phyloP scores from a whole-genome alignment of 92 coral and sea anemone species.

The Siderastrea siderea region DNA sequence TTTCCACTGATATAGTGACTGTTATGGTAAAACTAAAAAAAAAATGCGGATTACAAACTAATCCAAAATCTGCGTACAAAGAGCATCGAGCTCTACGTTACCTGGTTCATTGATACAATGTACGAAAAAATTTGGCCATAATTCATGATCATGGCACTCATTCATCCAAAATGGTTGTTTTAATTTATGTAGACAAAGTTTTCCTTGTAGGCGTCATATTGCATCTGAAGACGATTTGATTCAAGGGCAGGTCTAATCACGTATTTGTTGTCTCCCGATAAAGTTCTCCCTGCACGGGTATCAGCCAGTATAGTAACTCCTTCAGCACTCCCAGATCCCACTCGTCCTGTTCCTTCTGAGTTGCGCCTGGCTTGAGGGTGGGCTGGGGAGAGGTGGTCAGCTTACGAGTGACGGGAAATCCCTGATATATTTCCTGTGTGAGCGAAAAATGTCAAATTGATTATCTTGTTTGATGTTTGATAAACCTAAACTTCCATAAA shows the following conservation, averaged over 20 bases:
- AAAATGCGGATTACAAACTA: not conserved
- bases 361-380: slow-evolving; percentile 55
- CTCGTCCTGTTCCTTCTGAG: slow-evolving; percentile 72
- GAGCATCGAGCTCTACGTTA: slow-evolving; percentile 71
- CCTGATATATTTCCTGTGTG: slow-evolving; percentile 40
- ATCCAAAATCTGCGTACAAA: not conserved
- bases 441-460: not conserved
- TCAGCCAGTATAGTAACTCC: slow-evolving; percentile 51
- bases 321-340: slow-evolving; percentile 65
- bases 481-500: too few relatives aligned
- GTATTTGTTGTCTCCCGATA: not conserved
- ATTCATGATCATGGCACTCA: not conserved
- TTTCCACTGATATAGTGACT: not conserved
- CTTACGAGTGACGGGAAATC: slow-evolving; percentile 26
- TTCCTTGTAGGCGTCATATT: too few relatives aligned
- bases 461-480: too few relatives aligned
- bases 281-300: slow-evolving; percentile 50
- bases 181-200: too few relatives aligned
- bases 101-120: slow-evolving; percentile 76
- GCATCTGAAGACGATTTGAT: too few relatives aligned
- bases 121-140: slow-evolving; percentile 8
- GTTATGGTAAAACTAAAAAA: not conserved
- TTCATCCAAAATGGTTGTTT: too few relatives aligned
- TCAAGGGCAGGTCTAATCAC: not conserved
- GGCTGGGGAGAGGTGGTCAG: slow-evolving; percentile 37